Base-by-base conservation (phyloP, 2,113 vertebrate genomes). In the Rana temporaria region DNA sequence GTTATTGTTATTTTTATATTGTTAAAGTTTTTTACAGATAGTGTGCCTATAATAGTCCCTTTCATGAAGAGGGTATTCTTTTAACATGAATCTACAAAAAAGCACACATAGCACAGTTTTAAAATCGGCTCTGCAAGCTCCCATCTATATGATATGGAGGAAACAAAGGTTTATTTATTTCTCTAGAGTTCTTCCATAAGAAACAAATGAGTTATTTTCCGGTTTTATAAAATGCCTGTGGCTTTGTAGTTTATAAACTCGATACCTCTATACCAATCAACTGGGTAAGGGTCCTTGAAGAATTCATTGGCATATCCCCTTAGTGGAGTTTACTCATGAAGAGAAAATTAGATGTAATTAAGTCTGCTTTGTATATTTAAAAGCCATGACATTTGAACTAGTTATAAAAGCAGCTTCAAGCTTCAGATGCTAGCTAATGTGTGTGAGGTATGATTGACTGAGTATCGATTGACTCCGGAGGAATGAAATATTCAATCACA, bases 401-500 rank as follows among this genome's bases (percentile, higher is more conserved):
- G 53, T 12, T 19, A 12, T 12, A 59, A 2, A 14, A 60, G 30
- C 34, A 34, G 71, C 71, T 38, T 30, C 38, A 19, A 57, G 24
- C 55, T n/a, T 34, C 18, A 15, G 1, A 32, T 19, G 18, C 52
- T 32, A 48, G 57, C 32, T 16, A 62, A 62, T 60, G 72, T 57
- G 72, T 57, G 52, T 17, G 24, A 62, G n/a, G 24, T 48, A 52
- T 63, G 59, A 76, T 63, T 62, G 59, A 63, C 73, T 26, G 34
- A 63, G 0, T 64, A 76, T 76, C 16, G 73, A 64, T 64, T 59
- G 22, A 38, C 34, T 22, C 34, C 20, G 73, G 16, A 76, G 38
- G 57, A 64, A 48, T 63, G 57, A 63, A 63, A 76, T 76, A 26
- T 63, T 76, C 73, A 76, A 48, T 76, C 73, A 74, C 26, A 48